Evolutionary conservation across 2,888 invertebrate genomes (phyloP), one percentile per base, ranked within the genome.

Genomic region (Mongoloraphidia duomilia): DNA sequence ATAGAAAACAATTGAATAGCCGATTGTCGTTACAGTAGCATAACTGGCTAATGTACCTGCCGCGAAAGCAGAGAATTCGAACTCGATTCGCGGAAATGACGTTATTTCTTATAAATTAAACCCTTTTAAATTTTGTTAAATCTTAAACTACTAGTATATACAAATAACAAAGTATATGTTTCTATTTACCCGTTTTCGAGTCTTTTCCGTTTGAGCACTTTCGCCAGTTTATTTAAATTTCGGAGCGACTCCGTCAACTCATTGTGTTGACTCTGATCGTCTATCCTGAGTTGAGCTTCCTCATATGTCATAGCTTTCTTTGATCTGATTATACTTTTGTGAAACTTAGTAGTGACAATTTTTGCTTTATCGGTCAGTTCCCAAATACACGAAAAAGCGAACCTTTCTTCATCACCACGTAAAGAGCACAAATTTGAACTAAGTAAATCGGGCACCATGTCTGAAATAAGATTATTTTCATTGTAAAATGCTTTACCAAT

Each of bases 371-470:
- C 72, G 52, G 88, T 87, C 62, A 98, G 74, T 66, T 91, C 88
- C 97, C 97, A 98, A 44, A 98, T 72, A 54, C 91, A 92, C 0
- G 96, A 94, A 65, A 98, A 98, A 0, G 97, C 95, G 61, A 97
- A 82, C 53, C 94, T 75, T 61, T 93, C 93, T 56, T 87, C 93
- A 13, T 83, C 82, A 1, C 89, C 92, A 42, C 92, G 79, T 49
- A 98, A 69, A 0, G 98, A 98, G 66, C 97, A 98, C 44, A 98
- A 68, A 69, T 98, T 96, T 0, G 93, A 91, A 67, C 95, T 95
- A 0, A 98, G 75, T 45, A 96, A 68, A 57, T 89, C 93, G 66
- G 77, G 69, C 65, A 74, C 64, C 64, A 48, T 48, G 38, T 48
- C 26, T 26, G 26, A 26, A 26, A 34, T 11, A 42, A 50, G 9